Conservation (phyloP, 2,888 invertebrate genomes). For the Scaptomyza polygonia region DNA sequence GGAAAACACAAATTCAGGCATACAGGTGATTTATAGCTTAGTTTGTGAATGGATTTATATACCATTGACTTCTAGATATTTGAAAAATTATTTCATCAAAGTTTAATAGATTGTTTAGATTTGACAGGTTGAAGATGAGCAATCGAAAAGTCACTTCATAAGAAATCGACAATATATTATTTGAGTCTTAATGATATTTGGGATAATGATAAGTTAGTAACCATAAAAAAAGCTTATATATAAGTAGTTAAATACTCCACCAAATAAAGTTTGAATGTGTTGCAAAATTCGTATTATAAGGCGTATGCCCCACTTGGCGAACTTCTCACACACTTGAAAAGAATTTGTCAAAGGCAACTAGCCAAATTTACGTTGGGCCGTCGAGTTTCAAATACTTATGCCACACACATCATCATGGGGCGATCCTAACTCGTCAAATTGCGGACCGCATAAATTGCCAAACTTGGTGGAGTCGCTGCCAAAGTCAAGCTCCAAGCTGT, state of each 20-base stretch:
- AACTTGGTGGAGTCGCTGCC: constrained; percentile 55
- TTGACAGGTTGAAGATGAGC: background rate
- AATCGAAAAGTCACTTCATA: background rate
- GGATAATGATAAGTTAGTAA: too few relatives aligned
- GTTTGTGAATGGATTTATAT: background rate
- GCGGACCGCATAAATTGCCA: constrained; percentile 72
- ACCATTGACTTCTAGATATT: background rate
- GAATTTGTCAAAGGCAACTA: constrained; percentile 80
- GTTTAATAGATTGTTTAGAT: background rate
- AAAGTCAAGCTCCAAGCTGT: constrained; percentile 13
- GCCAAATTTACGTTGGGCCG: constrained; percentile 58
- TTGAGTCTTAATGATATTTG: background rate
- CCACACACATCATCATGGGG: constrained; percentile 74
- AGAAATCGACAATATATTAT: background rate
- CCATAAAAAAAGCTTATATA: too few relatives aligned
- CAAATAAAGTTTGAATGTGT: background rate
- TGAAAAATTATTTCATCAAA: background rate
- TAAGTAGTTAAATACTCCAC: background rate
- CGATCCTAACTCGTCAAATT: constrained; percentile 56
- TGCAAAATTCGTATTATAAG: constrained; percentile 20
- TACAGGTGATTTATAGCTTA: constrained; percentile 6
- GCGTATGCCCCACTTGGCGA: constrained; percentile 37
- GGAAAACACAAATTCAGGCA: background rate
- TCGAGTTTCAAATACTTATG: constrained; percentile 71
- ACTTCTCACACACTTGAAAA: constrained; percentile 57